A percentile compares a stretch with the other conserved stretches of the same genome.
Evolutionary conservation across 2,888 invertebrate genomes (phyloP).

Genomic region (Perizoma flavofasciatum): DNA sequence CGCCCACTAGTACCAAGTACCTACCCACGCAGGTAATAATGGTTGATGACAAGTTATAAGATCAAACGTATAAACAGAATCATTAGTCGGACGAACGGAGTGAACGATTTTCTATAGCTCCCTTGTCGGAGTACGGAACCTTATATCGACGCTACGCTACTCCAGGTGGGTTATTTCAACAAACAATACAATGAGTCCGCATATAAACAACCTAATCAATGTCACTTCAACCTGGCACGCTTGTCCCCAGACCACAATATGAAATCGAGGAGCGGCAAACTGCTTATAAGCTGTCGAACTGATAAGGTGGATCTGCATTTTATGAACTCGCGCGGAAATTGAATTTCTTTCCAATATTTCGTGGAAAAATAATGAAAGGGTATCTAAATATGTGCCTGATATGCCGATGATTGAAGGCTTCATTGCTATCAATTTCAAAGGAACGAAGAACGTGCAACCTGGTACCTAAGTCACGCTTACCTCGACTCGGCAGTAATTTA

Average conservation of each 20-base stretch:
- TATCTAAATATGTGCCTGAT: constrained; percentile 5
- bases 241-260: constrained; percentile 23
- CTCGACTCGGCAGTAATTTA: too few species aligned
- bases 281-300: constrained; percentile 55
- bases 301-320: constrained; percentile 52
- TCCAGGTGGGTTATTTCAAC: constrained; percentile 19
- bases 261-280: constrained; percentile 50
- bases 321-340: constrained; percentile 56
- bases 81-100: too few species aligned
- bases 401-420: constrained; percentile 25
- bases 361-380: constrained; percentile 28
- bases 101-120: background rate
- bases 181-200: constrained; percentile 39
- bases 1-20: too few species aligned
- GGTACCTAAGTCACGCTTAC: too few species aligned
- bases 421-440: constrained; percentile 1
- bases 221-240: constrained; percentile 32
- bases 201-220: constrained; percentile 50
- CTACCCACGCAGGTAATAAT: too few species aligned
- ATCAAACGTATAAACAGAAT: too few species aligned
- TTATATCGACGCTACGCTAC: constrained; percentile 2
- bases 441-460: too few species aligned
- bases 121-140: background rate
- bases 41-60: too few species aligned
- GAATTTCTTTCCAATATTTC: constrained; percentile 51